These are phyloP conservation scores for Meles meles DNA, from an alignment of 2,113 vertebrate genomes.

Conservation along the genomic window DNA sequence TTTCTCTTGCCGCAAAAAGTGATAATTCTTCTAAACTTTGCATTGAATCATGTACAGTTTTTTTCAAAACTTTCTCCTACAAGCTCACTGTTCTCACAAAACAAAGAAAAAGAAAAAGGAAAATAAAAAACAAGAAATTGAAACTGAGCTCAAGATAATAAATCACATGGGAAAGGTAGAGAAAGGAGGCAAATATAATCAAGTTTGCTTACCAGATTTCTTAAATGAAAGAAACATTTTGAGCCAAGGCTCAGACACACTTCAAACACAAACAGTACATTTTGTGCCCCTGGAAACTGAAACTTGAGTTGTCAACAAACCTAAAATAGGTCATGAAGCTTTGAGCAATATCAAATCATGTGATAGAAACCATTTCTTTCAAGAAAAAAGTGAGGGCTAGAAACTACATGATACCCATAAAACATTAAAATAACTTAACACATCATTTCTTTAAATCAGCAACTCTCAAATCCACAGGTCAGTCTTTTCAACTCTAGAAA, in stretches of 20 bases:
- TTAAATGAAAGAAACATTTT: not conserved
- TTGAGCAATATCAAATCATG: not conserved
- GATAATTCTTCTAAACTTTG: not conserved
- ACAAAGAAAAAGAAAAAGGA: not conserved
- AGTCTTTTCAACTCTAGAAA: not conserved
- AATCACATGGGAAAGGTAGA: not conserved
- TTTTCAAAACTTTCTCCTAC: not conserved
- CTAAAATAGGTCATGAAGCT: slow-evolving; percentile 19
- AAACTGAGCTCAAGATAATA: not conserved
- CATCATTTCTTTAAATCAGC: not conserved
- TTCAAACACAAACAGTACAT: slow-evolving; percentile 25
- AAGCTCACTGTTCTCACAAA: not conserved
- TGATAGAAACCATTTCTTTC: not conserved
- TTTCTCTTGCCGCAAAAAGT: not conserved
- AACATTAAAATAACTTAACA: not conserved
- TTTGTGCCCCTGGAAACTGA: slow-evolving; percentile 11
- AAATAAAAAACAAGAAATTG: not conserved
- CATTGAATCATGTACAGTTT: not conserved
- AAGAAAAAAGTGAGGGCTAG: rapidly evolving
- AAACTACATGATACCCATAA: not conserved
- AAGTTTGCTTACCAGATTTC: not conserved
- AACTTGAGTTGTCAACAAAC: slow-evolving; percentile 23
- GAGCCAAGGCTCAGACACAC: not conserved
- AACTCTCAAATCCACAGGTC: not conserved
- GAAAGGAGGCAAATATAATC: not conserved